A percentile compares a stretch with the other conserved stretches of the same genome.
phyloP scores from a whole-genome alignment of 1,140 invertebrate species.

The Neodiprion virginianus region DNA sequence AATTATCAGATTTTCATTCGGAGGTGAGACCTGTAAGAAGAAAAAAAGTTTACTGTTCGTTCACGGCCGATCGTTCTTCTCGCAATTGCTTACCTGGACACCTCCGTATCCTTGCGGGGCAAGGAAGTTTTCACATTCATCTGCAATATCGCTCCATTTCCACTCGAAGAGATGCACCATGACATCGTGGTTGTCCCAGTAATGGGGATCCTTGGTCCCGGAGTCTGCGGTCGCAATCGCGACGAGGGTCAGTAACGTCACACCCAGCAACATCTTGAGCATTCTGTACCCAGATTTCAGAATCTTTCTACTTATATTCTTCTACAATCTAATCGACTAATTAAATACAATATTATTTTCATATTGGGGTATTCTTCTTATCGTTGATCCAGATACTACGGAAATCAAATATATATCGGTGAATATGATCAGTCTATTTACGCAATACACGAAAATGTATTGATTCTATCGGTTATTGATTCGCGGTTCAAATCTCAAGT shows the following conservation, averaged over 20 bases:
- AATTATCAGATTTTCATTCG: conserved; percentile 67
- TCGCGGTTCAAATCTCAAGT: too few species aligned
- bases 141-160: neutral
- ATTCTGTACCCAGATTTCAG: neutral
- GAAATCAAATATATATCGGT: too few species aligned
- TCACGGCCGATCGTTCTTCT: neutral
- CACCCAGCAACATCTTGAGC: neutral
- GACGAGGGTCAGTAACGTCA: neutral
- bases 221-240: neutral
- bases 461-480: too few species aligned
- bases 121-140: neutral
- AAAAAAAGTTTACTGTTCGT: neutral
- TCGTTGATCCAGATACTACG: neutral
- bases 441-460: too few species aligned
- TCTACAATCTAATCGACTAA: too few species aligned
- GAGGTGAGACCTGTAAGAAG: conserved; percentile 61
- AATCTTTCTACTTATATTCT: too few species aligned
- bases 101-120: neutral
- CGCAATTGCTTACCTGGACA: neutral
- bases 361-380: neutral
- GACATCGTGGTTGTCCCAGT: neutral
- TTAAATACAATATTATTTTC: neutral
- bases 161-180: too few species aligned
- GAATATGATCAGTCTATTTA: too few species aligned
- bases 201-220: neutral